Base-by-base conservation (phyloP, 2,888 invertebrate genomes). In the Phalera bucephala region DNA sequence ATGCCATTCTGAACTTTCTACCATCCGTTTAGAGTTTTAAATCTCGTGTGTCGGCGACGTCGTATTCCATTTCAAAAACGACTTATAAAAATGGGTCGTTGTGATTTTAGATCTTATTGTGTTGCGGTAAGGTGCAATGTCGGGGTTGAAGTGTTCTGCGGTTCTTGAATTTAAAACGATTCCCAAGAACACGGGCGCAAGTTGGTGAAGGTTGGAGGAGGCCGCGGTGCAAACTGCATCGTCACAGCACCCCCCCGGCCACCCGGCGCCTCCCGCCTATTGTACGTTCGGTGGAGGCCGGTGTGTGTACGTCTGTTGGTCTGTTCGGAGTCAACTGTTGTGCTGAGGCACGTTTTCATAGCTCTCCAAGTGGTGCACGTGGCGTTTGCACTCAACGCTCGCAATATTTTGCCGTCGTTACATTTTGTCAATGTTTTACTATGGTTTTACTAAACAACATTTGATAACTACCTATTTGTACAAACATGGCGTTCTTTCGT, bases 151-250 rank as follows among this genome's bases (percentile, higher is more conserved):
- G 72, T 74, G 72, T 68, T 76, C 69, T 84, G 84, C 79, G 86
- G 85, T 85, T 86, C 78, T 86, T 85, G 86, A 87, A 86, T 87
- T 88, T 87, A 87, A 87, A 89, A 88, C 85, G 87, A 87, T 89
- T 86, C 88, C 84, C 80, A 84, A 87, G 87, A 86, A 89, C 86
- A 88, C 80, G 82, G 81, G 85, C 83, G 83, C 83, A 80, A 86
- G 81, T 87, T 84, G 86, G 82, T 84, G 86, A 87, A 85, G 83
- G 86, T 85, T 86, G 82, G 81, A 84, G 85, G 85, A 84, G 84
- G 81, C 82, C 80, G 85, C 86, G 86, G 81, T 83, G 87, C 86
- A 86, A 86, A 85, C 86, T 88, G 88, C 88, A 87, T 80, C 80
- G 84, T 87, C 84, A 87, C 84, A 79, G 70, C 65, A 59, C 65